Evolutionary conservation across 2,797 vertebrate genomes (phyloP).

Genomic region (Hoplostethus mediterraneus): DNA sequence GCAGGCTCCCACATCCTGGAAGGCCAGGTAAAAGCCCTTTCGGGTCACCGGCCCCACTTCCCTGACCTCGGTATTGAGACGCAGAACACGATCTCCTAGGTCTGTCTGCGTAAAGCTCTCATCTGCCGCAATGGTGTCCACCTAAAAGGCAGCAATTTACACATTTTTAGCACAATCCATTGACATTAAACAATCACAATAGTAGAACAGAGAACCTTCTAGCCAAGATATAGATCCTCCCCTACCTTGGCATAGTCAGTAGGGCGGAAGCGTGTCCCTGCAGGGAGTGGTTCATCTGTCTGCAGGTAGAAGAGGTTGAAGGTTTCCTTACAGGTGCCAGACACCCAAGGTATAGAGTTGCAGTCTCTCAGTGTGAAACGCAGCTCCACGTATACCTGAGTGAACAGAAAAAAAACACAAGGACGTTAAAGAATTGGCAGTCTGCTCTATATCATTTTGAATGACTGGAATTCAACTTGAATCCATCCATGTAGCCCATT

Average conservation of each 20-base stretch:
- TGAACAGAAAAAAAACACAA: neutral
- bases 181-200: neutral
- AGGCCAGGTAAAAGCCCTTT: constrained; percentile 96
- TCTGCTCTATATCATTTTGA: neutral
- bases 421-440: neutral
- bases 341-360: constrained; percentile 98
- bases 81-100: constrained; percentile 96
- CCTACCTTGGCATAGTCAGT: constrained; percentile 90
- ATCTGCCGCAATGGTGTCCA: constrained; percentile 97
- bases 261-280: constrained; percentile 90
- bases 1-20: constrained; percentile 98
- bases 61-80: constrained; percentile 96
- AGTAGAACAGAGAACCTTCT: neutral
- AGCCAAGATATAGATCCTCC: neutral
- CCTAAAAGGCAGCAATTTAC: constrained; percentile 66
- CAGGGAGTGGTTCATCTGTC: constrained; percentile 89
- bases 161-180: neutral
- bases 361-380: constrained; percentile 98
- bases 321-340: constrained; percentile 98
- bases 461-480: neutral
- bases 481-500: neutral
- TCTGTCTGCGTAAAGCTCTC: constrained; percentile 99
- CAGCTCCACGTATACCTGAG: constrained; percentile 93
- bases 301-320: constrained; percentile 98
- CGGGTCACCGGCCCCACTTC: constrained; percentile 93